phyloP scores from a whole-genome alignment of 2,797 vertebrate genomes.

The Centroberyx gerrardi region DNA sequence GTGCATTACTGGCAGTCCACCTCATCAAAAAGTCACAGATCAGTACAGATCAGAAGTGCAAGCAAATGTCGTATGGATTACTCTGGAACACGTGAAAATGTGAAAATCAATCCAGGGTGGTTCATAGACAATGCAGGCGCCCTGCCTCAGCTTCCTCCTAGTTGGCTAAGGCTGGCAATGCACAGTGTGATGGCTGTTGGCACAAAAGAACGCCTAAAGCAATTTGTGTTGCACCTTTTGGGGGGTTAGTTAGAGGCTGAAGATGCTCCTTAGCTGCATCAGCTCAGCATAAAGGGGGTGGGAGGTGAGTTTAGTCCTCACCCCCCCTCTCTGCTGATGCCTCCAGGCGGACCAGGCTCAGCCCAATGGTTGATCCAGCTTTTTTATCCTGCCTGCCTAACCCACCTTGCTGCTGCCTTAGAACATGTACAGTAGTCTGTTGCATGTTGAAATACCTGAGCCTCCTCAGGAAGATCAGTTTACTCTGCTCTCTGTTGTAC shows the following conservation, averaged over 20 bases:
- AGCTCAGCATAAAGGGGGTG: conserved; percentile 19
- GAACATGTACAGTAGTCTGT: not conserved
- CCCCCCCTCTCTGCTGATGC: conserved; percentile 33
- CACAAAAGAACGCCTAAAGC: conserved; percentile 28
- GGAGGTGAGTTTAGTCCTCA: conserved; percentile 45
- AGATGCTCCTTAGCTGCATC: conserved; percentile 20
- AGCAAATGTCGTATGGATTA: too few relatives aligned
- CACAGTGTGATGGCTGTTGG: conserved; percentile 25
- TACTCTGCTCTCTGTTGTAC: not conserved
- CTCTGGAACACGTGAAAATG: too few relatives aligned
- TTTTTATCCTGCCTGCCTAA: conserved; percentile 28
- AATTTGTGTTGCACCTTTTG: conserved; percentile 19
- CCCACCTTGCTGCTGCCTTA: not conserved
- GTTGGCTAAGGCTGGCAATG: not conserved
- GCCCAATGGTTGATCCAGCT: conserved; percentile 29
- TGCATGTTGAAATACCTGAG: not conserved
- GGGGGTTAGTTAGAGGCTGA: conserved; percentile 9
- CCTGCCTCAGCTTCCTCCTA: too few relatives aligned
- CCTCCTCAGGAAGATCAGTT: not conserved
- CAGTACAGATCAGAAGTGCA: not conserved
- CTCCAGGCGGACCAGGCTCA: conserved; percentile 40
- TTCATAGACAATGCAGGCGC: not conserved
- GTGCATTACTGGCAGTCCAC: not conserved
- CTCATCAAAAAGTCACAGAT: not conserved
- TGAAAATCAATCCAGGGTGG: too few relatives aligned